Conservation (phyloP, 92 coral and sea anemone species). For the Umimayanthus kanabou region DNA sequence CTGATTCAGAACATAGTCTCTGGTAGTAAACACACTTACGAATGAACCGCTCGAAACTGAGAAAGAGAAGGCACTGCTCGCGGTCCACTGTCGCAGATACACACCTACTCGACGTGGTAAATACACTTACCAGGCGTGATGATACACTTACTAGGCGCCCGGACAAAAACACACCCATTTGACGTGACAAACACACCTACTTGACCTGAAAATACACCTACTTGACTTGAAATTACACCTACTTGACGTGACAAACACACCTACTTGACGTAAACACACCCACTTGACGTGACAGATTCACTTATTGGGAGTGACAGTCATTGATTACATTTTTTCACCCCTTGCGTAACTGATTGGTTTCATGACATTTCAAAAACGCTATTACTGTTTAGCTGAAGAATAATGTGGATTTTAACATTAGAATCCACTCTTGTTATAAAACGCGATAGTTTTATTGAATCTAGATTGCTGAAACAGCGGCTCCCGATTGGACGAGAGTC, state of each 20-base stretch:
- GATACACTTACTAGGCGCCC: too few species aligned
- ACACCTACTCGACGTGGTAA: too few species aligned
- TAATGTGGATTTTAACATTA: background rate
- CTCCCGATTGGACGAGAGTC: conserved; percentile 28
- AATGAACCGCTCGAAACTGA: too few species aligned
- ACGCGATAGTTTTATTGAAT: conserved; percentile 10
- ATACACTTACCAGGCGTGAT: too few species aligned
- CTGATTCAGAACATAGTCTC: too few species aligned
- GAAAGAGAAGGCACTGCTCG: background rate
- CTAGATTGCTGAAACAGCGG: conserved; percentile 17
- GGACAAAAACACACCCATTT: background rate
- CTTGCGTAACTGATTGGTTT: background rate
- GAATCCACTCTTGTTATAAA: background rate
- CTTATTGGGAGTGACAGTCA: background rate
- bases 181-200: too few species aligned
- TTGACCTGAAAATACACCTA: too few species aligned
- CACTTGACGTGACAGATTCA: background rate
- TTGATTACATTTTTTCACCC: background rate
- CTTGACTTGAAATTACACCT: background rate
- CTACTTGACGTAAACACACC: background rate
- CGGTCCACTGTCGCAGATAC: background rate
- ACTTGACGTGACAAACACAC: background rate
- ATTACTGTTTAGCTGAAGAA: background rate
- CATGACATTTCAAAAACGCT: background rate
- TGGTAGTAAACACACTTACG: too few species aligned